Evolutionary conservation across 2,888 invertebrate species (phyloP).

Genomic region (Sipha maydis): DNA sequence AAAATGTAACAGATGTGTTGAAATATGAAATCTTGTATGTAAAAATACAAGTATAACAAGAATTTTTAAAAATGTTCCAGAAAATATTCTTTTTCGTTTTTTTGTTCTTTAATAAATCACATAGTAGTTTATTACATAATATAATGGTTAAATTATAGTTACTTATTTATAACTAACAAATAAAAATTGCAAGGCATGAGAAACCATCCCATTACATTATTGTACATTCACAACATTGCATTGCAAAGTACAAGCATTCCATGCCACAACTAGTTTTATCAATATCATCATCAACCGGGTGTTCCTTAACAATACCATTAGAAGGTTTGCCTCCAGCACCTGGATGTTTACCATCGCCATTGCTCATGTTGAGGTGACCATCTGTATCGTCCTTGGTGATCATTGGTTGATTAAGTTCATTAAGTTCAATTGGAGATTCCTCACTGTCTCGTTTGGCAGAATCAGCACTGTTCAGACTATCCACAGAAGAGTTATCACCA

Average conservation of each 20-base stretch:
- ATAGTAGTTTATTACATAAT: neutral
- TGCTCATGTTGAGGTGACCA: constrained; percentile 34
- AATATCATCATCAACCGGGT: constrained; percentile 34
- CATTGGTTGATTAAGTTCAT: constrained; percentile 49
- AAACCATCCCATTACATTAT: constrained; percentile 31
- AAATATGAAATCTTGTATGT: neutral
- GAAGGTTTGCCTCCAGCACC: constrained; percentile 34
- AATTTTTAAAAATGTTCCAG: neutral
- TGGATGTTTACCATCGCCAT: constrained; percentile 43
- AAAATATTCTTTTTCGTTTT: neutral
- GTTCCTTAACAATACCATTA: constrained; percentile 49
- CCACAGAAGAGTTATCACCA: constrained; percentile 51
- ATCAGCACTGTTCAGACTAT: constrained; percentile 53
- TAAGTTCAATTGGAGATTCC: constrained; percentile 30
- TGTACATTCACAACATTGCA: constrained; percentile 59
- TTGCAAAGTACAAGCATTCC: constrained; percentile 58
- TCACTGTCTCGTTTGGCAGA: constrained; percentile 49
- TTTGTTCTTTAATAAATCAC: neutral
- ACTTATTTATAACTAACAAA: constrained; percentile 31
- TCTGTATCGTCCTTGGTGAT: constrained; percentile 51
- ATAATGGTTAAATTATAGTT: constrained; percentile 35
- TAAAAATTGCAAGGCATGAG: neutral
- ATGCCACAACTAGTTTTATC: constrained; percentile 53
- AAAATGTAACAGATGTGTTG: neutral
- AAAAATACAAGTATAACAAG: neutral